Evolutionary conservation across 1,140 invertebrate genomes (phyloP), one percentile per base, ranked within the genome.

Genomic region (Drosophila carrolli): DNA sequence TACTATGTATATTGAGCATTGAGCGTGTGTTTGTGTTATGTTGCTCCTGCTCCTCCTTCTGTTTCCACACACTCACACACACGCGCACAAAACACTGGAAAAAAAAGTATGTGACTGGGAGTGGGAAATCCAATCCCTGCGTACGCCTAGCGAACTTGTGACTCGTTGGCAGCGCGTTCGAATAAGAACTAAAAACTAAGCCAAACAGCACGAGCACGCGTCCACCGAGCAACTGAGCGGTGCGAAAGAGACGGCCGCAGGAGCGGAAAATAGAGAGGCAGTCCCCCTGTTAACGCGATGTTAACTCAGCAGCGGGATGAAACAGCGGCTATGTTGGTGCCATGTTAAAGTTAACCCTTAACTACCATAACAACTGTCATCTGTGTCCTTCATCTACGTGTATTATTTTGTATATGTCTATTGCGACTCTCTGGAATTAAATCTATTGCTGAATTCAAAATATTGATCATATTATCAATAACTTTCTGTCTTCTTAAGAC

Each of bases 1-100:
- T 67, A 35, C 44, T 51, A 48, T 54, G 44, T 43, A 19, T 76
- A 51, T 5, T 51, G 44, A 23, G 44, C 11, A 51, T 51, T 59
- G 44, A 43, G 53, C 27, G 37, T 60, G 72, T 58, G 56, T 50
- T 84, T 67, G 78, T 78, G 74, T 55, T 86, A 48, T 81, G 55
- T 81, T 61, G 13, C 13, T 50, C 27, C 13, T 29, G 9, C 27
- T 67, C 38, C 43, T 59, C 40, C 72, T 58, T n/a, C 46, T 63
- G 38, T 77, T 76, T 48, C 27, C 74, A 63, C 48, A 29, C 29
- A 32, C 41, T 55, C 32, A 35, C 46, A 77, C 65, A 80, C 62
- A 68, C 71, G 59, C 56, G 68, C 82, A 85, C 82, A 23, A 61
- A 66, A 68, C 82, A 85, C 82, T 86, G 68, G 35, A 84, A 86